Evolutionary conservation across 2,113 vertebrate genomes (phyloP).

Genomic region (Excalfactoria chinensis): DNA sequence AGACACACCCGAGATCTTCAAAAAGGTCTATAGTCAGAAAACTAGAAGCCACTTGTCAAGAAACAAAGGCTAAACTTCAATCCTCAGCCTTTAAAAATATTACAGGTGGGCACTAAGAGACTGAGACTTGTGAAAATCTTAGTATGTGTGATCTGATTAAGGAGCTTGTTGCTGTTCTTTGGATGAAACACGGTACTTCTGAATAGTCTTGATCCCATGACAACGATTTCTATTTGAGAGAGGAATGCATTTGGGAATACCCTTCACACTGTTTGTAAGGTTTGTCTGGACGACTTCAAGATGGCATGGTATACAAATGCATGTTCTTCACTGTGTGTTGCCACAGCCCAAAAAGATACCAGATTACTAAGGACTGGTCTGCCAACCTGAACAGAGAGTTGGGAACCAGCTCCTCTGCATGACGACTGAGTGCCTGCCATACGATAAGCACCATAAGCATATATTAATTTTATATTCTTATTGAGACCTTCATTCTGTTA

Average conservation of each 20-base stretch:
- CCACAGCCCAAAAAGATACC: accelerated
- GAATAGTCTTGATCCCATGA: background rate
- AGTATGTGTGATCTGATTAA: background rate
- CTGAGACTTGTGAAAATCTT: background rate
- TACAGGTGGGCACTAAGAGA: background rate
- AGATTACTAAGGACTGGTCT: background rate
- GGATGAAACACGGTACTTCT: background rate
- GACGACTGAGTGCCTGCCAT: accelerated
- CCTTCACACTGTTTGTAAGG: background rate
- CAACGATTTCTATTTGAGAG: background rate
- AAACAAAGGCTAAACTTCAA: background rate
- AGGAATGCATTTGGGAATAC: background rate
- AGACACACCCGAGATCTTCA: background rate
- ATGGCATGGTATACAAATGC: no score
- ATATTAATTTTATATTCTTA: background rate
- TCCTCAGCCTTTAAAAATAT: background rate
- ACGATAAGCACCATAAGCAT: background rate
- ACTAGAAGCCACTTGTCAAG: background rate
- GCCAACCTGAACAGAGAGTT: background rate
- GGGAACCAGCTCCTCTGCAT: background rate
- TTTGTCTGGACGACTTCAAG: background rate
- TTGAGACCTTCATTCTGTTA: background rate
- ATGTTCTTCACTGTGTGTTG: background rate
- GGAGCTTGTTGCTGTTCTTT: background rate
- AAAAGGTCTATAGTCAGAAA: background rate